Base-by-base conservation (phyloP, 2,888 invertebrate species). In the Pristionchus arcanus region DNA sequence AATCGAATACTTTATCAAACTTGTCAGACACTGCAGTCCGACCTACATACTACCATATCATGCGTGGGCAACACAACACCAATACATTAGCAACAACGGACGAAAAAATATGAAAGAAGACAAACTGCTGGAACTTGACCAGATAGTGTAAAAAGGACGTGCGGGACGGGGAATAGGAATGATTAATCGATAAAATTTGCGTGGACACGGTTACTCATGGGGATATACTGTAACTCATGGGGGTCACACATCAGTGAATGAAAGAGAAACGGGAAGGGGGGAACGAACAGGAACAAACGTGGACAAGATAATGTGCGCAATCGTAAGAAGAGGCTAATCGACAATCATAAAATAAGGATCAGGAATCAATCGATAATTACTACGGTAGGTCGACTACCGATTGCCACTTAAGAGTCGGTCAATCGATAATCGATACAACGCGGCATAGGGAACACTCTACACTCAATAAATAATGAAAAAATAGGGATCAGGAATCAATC, bases 241-340 rank as follows among this genome's bases (percentile, higher is more conserved):
- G 31, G 37, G n/a, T 74, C 21, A 21, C 74, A 74, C 74, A 81
- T 81, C 81, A 81, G 81, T 81, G 21, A 25, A 16, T 81, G 81
- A 81, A 81, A 81, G 81, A 81, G 42, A 21, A 81, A 81, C 81
- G 81, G 81, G 81, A 81, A 19, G 42, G 42, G 11, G 11, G 4
- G 13, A 3, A 49, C 0, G 42, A 49, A 81, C 49, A 28, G 4
- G 49, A 25, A 63, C 16, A 63, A 63, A n/a, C 63, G n/a, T 3
- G 81, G 81, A 81, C 49, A 77, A 37, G 68, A 68, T n/a, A 86
- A 86, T 55, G 66, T 37, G 68, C 55, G 37, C 37, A 89, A 89
- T 88, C 53, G 49, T 25, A 86, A 13, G 9, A 49, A 49, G 42
- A 49, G 42, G 42, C 42, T 68, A 25, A 71, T 37, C 25, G 63